These are phyloP conservation scores for Pomacea maculata DNA, from an alignment of 1,140 invertebrate species.

Conservation along the genomic window DNA sequence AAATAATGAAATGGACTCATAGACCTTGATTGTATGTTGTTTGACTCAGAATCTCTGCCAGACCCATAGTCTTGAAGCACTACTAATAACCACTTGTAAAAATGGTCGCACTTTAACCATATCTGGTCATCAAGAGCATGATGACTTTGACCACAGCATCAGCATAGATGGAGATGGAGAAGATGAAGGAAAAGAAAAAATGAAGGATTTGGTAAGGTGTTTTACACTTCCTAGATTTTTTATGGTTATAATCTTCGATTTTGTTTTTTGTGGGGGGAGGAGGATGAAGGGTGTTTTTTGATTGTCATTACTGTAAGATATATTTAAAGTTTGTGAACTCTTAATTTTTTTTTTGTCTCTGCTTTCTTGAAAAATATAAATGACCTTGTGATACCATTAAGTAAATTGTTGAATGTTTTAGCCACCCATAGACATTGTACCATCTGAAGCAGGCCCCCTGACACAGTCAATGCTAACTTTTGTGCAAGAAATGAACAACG, in stretches of 20 bases:
- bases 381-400: not conserved
- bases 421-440: slow-evolving; percentile 68
- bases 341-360: too few relatives aligned
- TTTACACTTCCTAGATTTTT: not conserved
- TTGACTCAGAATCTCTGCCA: slow-evolving; percentile 73
- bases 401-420: slow-evolving; percentile 47
- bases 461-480: slow-evolving; percentile 76
- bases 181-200: slow-evolving; percentile 26
- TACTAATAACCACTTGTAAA: slow-evolving; percentile 72
- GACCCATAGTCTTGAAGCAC: slow-evolving; percentile 80
- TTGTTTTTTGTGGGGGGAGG: not conserved
- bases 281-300: not conserved
- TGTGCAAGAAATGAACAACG: slow-evolving; percentile 75
- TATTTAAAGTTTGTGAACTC: too few relatives aligned
- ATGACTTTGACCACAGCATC: slow-evolving; percentile 38
- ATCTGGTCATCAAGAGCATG: slow-evolving; percentile 30
- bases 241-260: not conserved
- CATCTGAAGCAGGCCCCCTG: slow-evolving; percentile 78
- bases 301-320: too few relatives aligned
- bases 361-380: not conserved
- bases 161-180: slow-evolving; percentile 39
- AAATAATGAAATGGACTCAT: too few relatives aligned
- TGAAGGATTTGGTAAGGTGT: slow-evolving; percentile 34
- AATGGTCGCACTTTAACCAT: slow-evolving; percentile 68
- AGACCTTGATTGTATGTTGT: not conserved